A percentile compares a stretch with the other conserved stretches of the same genome.
phyloP scores from a whole-genome alignment of 2,888 invertebrate genomes.

The Dyspetes luteomarginatus region DNA sequence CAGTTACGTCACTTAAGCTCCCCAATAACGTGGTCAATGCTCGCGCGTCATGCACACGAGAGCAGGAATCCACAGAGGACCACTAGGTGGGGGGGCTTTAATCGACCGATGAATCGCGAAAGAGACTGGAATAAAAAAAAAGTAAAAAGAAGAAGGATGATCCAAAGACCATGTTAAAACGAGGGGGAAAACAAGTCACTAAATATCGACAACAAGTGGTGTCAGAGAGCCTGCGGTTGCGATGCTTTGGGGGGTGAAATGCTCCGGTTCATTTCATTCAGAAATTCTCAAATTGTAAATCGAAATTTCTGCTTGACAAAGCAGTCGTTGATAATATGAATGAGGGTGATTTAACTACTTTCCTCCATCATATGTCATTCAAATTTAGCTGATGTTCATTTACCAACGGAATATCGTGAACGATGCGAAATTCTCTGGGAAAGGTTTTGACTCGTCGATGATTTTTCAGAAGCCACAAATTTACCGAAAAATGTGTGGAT shows the following conservation, averaged over 20 bases:
- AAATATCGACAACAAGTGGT: slow-evolving; percentile 48
- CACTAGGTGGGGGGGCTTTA: slow-evolving; percentile 32
- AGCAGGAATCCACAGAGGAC: slow-evolving; percentile 11
- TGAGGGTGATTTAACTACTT: neutral
- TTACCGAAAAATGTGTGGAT: too few species aligned
- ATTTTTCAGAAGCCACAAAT: too few species aligned
- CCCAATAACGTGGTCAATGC: slow-evolving; percentile 77
- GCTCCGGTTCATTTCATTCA: neutral
- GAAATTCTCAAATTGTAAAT: neutral
- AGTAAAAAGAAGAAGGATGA: slow-evolving; percentile 30
- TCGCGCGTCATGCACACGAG: slow-evolving; percentile 54
- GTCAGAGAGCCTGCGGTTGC: slow-evolving; percentile 14
- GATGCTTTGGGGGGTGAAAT: slow-evolving; percentile 4
- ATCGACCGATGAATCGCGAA: slow-evolving; percentile 52
- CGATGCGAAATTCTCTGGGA: too few species aligned
- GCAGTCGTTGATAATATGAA: neutral
- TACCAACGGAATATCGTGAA: too few species aligned
- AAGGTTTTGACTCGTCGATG: too few species aligned
- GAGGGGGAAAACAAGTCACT: slow-evolving; percentile 1
- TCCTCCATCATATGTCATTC: neutral
- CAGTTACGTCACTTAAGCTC: slow-evolving; percentile 77
- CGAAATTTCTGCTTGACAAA: neutral
- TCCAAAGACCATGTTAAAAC: neutral
- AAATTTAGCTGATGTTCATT: too few species aligned
- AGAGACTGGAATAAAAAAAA: slow-evolving; percentile 37